phyloP scores from a whole-genome alignment of 2,113 vertebrate species.

The Irena cyanogastra region DNA sequence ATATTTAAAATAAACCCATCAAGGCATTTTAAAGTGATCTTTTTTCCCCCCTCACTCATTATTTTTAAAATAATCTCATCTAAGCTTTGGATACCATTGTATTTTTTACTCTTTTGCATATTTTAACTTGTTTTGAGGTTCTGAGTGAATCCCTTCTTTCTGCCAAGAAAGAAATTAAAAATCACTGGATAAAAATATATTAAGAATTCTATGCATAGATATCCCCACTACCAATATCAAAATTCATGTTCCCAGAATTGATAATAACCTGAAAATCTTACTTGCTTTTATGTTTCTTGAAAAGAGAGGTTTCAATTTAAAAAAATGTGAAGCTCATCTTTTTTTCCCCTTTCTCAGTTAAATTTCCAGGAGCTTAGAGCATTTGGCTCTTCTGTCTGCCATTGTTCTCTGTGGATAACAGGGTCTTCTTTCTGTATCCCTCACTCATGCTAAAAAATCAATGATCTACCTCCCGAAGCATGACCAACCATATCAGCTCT shows the following conservation, averaged over 20 bases:
- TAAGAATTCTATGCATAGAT: background rate
- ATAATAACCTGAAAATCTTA: background rate
- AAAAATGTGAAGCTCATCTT: accelerated
- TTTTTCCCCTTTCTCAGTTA: background rate
- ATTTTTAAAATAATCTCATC: background rate
- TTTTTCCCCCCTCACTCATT: background rate
- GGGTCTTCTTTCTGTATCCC: background rate
- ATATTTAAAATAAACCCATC: background rate
- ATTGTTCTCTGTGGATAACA: background rate
- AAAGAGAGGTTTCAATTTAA: accelerated
- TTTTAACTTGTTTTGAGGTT: background rate
- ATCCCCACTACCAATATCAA: background rate
- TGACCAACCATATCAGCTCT: background rate
- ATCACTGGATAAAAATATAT: background rate
- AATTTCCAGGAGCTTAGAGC: background rate
- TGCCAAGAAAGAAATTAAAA: background rate
- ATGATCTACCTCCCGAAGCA: background rate
- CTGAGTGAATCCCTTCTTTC: background rate
- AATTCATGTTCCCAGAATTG: background rate
- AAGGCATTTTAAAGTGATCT: background rate
- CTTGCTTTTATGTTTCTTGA: background rate
- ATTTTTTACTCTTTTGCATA: background rate
- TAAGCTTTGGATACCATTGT: background rate
- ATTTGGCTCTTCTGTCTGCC: background rate
- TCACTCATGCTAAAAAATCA: background rate